Evolutionary conservation across 2,113 vertebrate genomes (phyloP).

Genomic region (Sylvietta virens): DNA sequence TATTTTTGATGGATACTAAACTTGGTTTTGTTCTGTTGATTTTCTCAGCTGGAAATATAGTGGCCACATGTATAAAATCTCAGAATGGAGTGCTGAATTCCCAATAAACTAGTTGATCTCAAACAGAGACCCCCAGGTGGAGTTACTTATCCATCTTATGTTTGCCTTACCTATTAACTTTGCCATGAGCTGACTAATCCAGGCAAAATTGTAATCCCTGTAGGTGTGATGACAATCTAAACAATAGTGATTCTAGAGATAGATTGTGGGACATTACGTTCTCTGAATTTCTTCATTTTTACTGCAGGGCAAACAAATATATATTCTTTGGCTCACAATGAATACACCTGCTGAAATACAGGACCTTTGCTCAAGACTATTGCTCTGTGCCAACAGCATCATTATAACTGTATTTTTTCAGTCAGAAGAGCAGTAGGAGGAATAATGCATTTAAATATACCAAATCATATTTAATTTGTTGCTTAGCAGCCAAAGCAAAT

Average conservation of each 20-base stretch:
- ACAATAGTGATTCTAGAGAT: background rate
- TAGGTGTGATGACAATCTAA: background rate
- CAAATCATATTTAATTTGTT: constrained; percentile 63
- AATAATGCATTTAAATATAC: constrained; percentile 56
- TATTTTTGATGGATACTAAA: background rate
- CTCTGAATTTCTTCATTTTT: background rate
- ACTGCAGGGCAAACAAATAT: background rate
- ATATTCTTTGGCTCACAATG: background rate
- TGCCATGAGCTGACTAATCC: background rate
- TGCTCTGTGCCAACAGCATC: background rate
- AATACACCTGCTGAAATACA: background rate
- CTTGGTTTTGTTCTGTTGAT: background rate
- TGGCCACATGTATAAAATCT: fast-evolving
- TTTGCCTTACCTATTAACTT: background rate
- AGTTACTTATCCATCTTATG: background rate
- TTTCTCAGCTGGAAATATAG: background rate
- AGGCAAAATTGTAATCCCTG: background rate
- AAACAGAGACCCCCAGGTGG: background rate
- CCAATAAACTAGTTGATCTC: background rate
- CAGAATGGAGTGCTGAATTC: background rate
- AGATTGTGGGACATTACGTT: background rate
- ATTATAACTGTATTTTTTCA: constrained; percentile 37
- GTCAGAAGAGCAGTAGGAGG: constrained; percentile 19
- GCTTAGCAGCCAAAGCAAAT: constrained; percentile 67
- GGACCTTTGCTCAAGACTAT: background rate